Evolutionary conservation across 1,140 invertebrate species (phyloP), one percentile per base, ranked within the genome.

Genomic region (Xylocopa sonorina): DNA sequence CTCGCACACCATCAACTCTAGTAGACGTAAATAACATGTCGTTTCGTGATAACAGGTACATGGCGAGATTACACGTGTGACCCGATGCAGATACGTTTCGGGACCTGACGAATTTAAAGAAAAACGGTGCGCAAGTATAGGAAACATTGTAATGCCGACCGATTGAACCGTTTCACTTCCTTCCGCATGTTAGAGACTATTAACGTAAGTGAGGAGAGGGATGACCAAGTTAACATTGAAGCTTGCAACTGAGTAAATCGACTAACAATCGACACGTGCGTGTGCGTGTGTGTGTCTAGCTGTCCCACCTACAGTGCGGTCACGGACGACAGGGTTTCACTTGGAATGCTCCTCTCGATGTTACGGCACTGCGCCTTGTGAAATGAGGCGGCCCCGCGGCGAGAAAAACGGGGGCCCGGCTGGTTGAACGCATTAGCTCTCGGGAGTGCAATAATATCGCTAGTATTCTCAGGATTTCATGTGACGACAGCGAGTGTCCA

Each of bases 361-460:
- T 69, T 83, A 86, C 79, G 81, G 72, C 72, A 84, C 69, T 81
- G 85, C 29, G 72, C 69, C 69, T 84, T 66, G 67, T 86, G 85
- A 83, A 85, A 85, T 85, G 84, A 79, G 75, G 74, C 55, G 73
- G 51, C 24, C 82, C 83, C 67, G 66, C 80, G 67, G 75, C 76
- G 80, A 88, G 75, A 83, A 83, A 86, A 85, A 85, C 78, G 68
- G 78, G 83, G 86, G 58, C 73, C 80, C 81, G 87, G 41, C 67
- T 57, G 87, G 41, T 64, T 57, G 74, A 66, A 62, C 78, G 75
- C 77, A 81, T 81, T 75, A 79, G 57, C 81, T 85, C 79, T 51
- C 62, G 50, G 68, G 74, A 80, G 66, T 83, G 77, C 67, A 60
- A 53, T n/a, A n/a, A n/a, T 53, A 58, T 67, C 67, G 58, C 24